Evolutionary conservation across 2,113 vertebrate genomes (phyloP).

Genomic region (Romanogobio albipinnatus): DNA sequence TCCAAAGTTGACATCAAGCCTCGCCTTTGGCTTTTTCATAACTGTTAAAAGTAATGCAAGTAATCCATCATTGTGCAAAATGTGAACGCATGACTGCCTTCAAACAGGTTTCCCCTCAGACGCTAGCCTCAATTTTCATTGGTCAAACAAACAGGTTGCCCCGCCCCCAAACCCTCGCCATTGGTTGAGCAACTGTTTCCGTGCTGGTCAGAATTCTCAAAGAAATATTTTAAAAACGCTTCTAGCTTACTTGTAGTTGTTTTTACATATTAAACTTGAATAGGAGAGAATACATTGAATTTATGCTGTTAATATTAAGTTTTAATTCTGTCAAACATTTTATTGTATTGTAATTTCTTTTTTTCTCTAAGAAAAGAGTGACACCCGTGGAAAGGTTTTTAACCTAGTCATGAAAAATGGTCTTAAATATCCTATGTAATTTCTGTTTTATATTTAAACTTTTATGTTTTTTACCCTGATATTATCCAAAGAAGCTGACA

Average conservation of each 20-base stretch:
- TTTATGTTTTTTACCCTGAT: not conserved
- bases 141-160: not conserved
- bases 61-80: not conserved
- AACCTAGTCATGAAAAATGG: too few species aligned
- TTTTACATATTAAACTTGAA: not conserved
- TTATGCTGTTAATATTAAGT: not conserved
- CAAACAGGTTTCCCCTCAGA: constrained; percentile 8
- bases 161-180: not conserved
- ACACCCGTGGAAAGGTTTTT: not conserved
- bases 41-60: not conserved
- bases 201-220: not conserved
- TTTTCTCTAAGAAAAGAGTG: not conserved
- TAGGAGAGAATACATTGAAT: not conserved
- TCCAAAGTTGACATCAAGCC: not conserved
- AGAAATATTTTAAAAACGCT: not conserved
- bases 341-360: not conserved
- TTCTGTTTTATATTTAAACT: not conserved
- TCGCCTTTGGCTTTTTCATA: not conserved
- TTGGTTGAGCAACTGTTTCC: not conserved
- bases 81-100: not conserved
- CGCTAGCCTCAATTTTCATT: not conserved
- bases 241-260: not conserved
- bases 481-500: not conserved
- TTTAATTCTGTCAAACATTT: not conserved
- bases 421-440: too few species aligned